Conservation (phyloP, 2,113 vertebrate genomes). For the Chiloscyllium plagiosum region DNA sequence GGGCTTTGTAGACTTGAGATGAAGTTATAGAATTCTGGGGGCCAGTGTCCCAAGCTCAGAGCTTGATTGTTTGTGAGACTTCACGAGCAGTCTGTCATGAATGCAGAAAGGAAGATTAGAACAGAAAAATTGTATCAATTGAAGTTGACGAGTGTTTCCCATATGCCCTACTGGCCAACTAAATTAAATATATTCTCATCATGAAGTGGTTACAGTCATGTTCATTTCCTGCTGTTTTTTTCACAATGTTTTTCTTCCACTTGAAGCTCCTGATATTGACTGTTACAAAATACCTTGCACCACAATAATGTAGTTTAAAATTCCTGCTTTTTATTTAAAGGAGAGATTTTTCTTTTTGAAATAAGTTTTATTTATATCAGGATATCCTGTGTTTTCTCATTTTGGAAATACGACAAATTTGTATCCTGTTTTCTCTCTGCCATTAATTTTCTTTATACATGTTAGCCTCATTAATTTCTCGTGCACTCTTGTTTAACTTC, state of each 20-base stretch:
- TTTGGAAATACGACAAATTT: neutral
- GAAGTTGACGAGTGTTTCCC: neutral
- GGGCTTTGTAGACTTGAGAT: slow-evolving; percentile 43
- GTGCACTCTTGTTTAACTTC: neutral
- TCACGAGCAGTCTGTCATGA: neutral
- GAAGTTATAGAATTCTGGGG: slow-evolving; percentile 28
- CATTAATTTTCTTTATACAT: neutral
- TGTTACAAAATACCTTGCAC: neutral
- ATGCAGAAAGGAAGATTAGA: slow-evolving; percentile 8
- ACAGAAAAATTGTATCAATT: neutral
- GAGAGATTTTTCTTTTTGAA: neutral
- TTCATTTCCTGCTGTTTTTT: slow-evolving; percentile 23
- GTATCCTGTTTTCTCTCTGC: neutral
- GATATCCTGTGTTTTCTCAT: slow-evolving; percentile 24
- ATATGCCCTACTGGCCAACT: neutral
- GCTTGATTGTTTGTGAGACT: slow-evolving; percentile 17
- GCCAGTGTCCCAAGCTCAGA: neutral
- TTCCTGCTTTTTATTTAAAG: neutral
- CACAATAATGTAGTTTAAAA: neutral
- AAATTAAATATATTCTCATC: slow-evolving; percentile 14
- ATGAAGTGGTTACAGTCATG: slow-evolving; percentile 11
- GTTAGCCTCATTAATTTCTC: neutral
- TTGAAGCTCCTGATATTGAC: slow-evolving; percentile 6
- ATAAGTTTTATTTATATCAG: neutral
- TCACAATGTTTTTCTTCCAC: slow-evolving; percentile 9